Conservation (phyloP, 2,888 invertebrate species). For the Drosophila putrida region DNA sequence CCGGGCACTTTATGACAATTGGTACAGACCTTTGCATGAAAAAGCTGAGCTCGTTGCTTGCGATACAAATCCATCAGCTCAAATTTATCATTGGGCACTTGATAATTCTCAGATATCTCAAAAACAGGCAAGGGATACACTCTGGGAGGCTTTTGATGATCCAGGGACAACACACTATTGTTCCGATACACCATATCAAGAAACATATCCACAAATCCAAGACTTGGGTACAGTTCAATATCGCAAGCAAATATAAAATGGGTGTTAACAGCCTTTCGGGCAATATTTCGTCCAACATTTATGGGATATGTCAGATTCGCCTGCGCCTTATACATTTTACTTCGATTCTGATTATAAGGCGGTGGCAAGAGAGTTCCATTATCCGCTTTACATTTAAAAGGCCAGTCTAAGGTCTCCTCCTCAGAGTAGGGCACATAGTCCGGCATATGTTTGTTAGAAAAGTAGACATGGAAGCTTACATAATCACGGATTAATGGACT, state of each 20-base stretch:
- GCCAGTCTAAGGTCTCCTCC: constrained; percentile 61
- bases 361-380: constrained; percentile 31
- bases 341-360: constrained; percentile 73
- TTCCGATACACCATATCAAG: constrained; percentile 92
- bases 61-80: constrained; percentile 63
- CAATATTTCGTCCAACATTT: constrained; percentile 94
- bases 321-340: constrained; percentile 87
- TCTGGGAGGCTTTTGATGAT: constrained; percentile 25
- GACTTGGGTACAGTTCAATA: constrained; percentile 94
- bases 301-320: constrained; percentile 93
- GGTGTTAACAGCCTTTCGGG: constrained; percentile 91
- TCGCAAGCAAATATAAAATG: constrained; percentile 93
- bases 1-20: constrained; percentile 70
- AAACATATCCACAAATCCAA: constrained; percentile 91
- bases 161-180: constrained; percentile 86
- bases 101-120: constrained; percentile 56
- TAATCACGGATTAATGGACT: constrained; percentile 86
- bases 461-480: constrained; percentile 89
- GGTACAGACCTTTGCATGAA: constrained; percentile 68
- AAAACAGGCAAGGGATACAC: constrained; percentile 77
- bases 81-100: constrained; percentile 68
- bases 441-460: constrained; percentile 87
- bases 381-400: constrained; percentile 53
- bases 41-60: constrained; percentile 53
- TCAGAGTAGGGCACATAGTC: constrained; percentile 77